These are phyloP conservation scores for Anoplophora glabripennis DNA, from an alignment of 1,140 invertebrate genomes.

Conservation along the genomic window DNA sequence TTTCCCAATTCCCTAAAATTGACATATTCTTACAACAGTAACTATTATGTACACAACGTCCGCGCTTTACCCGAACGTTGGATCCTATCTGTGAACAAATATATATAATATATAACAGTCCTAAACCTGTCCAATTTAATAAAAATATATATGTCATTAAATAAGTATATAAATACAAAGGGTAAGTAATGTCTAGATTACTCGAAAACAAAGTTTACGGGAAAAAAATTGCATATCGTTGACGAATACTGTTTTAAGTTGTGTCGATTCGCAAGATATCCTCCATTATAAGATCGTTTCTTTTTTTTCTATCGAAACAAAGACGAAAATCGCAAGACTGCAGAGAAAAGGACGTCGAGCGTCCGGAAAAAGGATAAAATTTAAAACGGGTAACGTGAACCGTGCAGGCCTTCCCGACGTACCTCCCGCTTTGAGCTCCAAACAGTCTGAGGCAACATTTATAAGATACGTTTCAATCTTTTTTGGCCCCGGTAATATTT, in stretches of 20 bases:
- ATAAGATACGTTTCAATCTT: slow-evolving; percentile 39
- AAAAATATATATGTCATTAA: slow-evolving; percentile 43
- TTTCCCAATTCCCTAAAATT: slow-evolving; percentile 50
- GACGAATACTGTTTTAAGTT: no score
- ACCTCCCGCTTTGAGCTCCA: not conserved
- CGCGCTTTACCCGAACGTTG: slow-evolving; percentile 22
- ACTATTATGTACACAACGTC: slow-evolving; percentile 45
- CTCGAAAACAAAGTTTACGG: slow-evolving; percentile 12
- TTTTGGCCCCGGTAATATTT: slow-evolving; percentile 41
- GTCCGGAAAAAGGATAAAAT: no score
- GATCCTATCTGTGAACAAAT: slow-evolving; percentile 19
- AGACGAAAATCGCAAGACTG: no score
- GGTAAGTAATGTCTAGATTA: slow-evolving; percentile 30
- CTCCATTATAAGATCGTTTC: no score
- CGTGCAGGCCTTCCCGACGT: not conserved
- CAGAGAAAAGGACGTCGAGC: no score
- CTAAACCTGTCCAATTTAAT: slow-evolving; percentile 41
- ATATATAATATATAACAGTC: slow-evolving; percentile 42
- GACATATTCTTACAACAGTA: slow-evolving; percentile 50
- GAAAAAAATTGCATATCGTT: not conserved
- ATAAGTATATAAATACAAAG: slow-evolving; percentile 42
- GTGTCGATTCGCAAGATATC: no score
- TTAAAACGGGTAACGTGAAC: no score
- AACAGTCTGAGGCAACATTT: slow-evolving; percentile 33
- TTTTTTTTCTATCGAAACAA: no score